Evolutionary conservation across 1,140 invertebrate genomes (phyloP).

Genomic region (Leptopilina boulardi): DNA sequence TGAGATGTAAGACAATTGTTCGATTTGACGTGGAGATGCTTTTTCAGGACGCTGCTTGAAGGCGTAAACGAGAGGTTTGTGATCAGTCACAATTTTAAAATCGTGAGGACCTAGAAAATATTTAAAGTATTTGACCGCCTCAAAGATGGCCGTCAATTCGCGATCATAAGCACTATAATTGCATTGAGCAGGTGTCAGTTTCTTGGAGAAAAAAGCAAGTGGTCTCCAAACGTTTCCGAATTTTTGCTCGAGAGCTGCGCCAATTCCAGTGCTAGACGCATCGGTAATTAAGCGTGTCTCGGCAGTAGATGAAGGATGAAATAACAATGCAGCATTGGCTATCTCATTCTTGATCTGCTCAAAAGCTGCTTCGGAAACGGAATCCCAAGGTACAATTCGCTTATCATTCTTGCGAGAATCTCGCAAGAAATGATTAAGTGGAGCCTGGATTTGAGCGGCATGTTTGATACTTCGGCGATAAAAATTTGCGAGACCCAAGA

Average conservation of each 20-base stretch:
- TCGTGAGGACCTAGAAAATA: constrained; percentile 50
- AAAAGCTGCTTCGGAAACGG: no score
- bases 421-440: no score
- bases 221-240: neutral
- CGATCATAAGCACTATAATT: neutral
- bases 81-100: constrained; percentile 51
- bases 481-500: constrained; percentile 27
- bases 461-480: neutral
- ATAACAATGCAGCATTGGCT: neutral
- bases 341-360: neutral
- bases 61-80: constrained; percentile 51
- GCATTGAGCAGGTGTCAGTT: neutral
- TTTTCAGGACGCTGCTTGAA: constrained; percentile 37
- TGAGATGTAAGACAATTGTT: constrained; percentile 51
- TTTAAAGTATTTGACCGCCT: no score
- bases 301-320: no score
- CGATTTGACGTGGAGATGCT: constrained; percentile 24
- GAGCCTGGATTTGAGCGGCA: no score
- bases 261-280: neutral
- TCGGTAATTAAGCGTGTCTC: neutral
- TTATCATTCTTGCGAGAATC: no score
- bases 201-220: neutral
- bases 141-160: neutral
- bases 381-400: neutral
- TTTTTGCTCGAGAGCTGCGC: no score